Conservation (phyloP, 1,140 invertebrate genomes). For the Drepana arcuata region DNA sequence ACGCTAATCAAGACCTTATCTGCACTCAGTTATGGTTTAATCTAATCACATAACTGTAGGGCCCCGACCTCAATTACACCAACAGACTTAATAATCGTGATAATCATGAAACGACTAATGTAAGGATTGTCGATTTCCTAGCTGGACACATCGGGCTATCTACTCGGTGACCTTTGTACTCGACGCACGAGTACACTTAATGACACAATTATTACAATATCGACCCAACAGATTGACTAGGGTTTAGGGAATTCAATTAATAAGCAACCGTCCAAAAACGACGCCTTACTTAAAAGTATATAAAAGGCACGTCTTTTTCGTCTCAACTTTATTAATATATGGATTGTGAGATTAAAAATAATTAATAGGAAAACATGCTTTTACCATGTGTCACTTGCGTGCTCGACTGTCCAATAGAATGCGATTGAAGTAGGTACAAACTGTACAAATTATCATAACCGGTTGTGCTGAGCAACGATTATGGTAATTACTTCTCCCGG, state of each 20-base stretch:
- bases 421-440: conserved; percentile 19
- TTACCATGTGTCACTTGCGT: too few species aligned
- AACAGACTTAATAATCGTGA: conserved; percentile 34
- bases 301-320: too few species aligned
- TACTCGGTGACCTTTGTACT: conserved; percentile 27
- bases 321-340: too few species aligned
- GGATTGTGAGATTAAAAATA: too few species aligned
- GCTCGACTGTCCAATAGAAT: conserved; percentile 18
- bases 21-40: conserved; percentile 7
- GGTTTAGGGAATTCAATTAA: too few species aligned
- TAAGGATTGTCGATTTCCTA: conserved; percentile 43
- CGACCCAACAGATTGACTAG: too few species aligned
- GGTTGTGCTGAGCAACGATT: conserved; percentile 24
- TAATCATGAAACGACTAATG: conserved; percentile 48
- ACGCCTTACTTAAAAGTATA: too few species aligned
- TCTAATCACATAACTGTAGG: conserved; percentile 27
- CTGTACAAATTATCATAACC: conserved; percentile 38
- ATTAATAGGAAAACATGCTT: too few species aligned
- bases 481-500: conserved; percentile 27
- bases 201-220: conserved; percentile 9
- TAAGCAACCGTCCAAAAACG: too few species aligned
- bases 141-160: conserved; percentile 14
- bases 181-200: conserved; percentile 18
- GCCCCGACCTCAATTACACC: conserved; percentile 46
- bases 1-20: too few species aligned